Evolutionary conservation across 2,113 vertebrate genomes (phyloP).

Genomic region (Tyto alba): DNA sequence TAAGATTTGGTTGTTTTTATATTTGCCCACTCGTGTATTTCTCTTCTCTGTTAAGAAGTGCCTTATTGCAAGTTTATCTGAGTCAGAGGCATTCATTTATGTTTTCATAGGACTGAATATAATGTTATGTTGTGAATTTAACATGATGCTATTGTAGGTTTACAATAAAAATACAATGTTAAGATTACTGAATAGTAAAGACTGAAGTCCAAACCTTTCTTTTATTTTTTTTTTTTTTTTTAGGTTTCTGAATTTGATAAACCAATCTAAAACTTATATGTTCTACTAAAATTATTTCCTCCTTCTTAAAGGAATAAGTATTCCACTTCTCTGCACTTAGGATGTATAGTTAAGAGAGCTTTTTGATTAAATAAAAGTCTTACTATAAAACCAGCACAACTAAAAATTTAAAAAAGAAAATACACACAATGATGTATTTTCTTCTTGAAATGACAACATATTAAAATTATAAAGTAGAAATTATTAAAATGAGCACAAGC

Average conservation of each 20-base stretch:
- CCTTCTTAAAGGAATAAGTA: neutral
- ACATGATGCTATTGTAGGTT: neutral
- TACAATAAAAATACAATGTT: neutral
- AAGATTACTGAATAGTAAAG: neutral
- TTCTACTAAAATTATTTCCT: neutral
- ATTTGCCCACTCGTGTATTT: neutral
- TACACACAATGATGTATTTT: fast-evolving
- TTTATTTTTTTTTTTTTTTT: no score
- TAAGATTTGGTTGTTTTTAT: neutral
- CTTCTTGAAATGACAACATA: neutral
- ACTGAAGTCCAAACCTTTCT: neutral
- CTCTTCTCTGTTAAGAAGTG: neutral
- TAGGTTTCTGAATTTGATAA: neutral
- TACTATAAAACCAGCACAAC: neutral
- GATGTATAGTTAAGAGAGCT: neutral
- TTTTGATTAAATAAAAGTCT: neutral
- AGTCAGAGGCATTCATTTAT: neutral
- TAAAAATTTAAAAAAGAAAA: neutral
- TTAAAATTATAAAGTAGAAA: no score
- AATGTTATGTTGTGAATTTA: neutral
- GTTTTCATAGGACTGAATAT: neutral
- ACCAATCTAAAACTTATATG: neutral
- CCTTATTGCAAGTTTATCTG: neutral
- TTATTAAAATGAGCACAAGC: neutral
- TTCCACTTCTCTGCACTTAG: neutral